A percentile compares a stretch with the other conserved stretches of the same genome.
phyloP scores from a whole-genome alignment of 2,113 vertebrate species.

The Amphiprion percula region DNA sequence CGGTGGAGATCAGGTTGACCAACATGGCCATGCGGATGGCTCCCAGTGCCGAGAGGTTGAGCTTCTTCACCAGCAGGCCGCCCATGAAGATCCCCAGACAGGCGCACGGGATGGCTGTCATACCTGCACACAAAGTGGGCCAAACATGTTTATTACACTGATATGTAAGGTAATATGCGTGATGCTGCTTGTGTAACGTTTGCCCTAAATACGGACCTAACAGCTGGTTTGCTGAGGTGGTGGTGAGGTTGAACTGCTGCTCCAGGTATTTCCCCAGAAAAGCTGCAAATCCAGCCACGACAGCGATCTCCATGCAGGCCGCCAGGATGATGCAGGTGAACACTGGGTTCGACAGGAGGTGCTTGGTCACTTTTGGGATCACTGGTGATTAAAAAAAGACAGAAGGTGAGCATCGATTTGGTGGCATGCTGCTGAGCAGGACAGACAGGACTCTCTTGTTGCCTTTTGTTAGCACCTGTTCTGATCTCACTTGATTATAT shows the following conservation, averaged over 20 bases:
- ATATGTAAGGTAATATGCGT: background rate
- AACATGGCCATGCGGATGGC: conserved; percentile 98
- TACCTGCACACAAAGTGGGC: conserved; percentile 80
- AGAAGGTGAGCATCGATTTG: background rate
- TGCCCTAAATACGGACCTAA: conserved; percentile 86
- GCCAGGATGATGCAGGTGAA: conserved; percentile 98
- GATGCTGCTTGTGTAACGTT: background rate
- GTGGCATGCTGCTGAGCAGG: background rate
- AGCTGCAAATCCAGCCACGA: conserved; percentile 96
- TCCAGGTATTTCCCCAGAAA: conserved; percentile 98
- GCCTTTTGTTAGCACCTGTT: too few species aligned
- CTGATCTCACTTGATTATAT: background rate
- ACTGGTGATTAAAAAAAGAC: conserved; percentile 79
- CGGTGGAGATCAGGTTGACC: conserved; percentile 96
- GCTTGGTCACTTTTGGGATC: conserved; percentile 97
- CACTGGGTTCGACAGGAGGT: conserved; percentile 96
- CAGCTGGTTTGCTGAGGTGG: conserved; percentile 96
- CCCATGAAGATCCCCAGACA: conserved; percentile 98
- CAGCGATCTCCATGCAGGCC: conserved; percentile 97
- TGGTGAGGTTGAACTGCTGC: conserved; percentile 99
- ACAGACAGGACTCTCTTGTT: background rate
- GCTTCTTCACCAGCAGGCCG: conserved; percentile 96
- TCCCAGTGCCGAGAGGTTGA: conserved; percentile 95
- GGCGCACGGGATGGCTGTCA: conserved; percentile 97
- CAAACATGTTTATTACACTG: background rate